These are phyloP conservation scores for Heliconius hewitsoni DNA, from an alignment of 1,140 invertebrate species.

Conservation along the genomic window DNA sequence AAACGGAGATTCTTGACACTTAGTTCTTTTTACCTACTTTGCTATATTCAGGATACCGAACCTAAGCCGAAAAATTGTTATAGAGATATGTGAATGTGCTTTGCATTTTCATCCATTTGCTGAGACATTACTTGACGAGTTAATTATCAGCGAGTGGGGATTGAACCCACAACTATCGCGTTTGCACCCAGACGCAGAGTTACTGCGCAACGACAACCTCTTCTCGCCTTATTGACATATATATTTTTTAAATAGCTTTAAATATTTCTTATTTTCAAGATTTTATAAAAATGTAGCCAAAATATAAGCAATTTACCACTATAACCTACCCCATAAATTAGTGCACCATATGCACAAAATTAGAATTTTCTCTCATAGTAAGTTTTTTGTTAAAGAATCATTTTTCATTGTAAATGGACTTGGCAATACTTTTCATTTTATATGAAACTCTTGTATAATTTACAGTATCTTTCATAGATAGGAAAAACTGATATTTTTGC, in stretches of 20 bases:
- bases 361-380: not conserved
- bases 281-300: not conserved
- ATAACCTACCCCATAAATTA: not conserved
- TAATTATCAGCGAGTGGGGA: too few relatives aligned
- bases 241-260: not conserved
- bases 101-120: too few relatives aligned
- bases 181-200: too few relatives aligned
- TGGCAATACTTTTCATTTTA: conserved; percentile 1
- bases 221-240: too few relatives aligned
- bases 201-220: too few relatives aligned
- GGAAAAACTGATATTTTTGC: not conserved
- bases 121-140: too few relatives aligned
- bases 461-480: not conserved
- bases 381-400: not conserved
- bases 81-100: too few relatives aligned
- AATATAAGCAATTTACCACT: not conserved
- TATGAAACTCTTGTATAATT: not conserved
- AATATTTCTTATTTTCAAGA: not conserved
- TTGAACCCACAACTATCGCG: too few relatives aligned
- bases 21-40: too few relatives aligned
- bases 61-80: too few relatives aligned
- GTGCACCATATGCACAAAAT: not conserved
- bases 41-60: too few relatives aligned
- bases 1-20: too few relatives aligned
- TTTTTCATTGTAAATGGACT: not conserved